Evolutionary conservation across 2,888 invertebrate genomes (phyloP), one percentile per base, ranked within the genome.

Genomic region (Cerceris ruficornis): DNA sequence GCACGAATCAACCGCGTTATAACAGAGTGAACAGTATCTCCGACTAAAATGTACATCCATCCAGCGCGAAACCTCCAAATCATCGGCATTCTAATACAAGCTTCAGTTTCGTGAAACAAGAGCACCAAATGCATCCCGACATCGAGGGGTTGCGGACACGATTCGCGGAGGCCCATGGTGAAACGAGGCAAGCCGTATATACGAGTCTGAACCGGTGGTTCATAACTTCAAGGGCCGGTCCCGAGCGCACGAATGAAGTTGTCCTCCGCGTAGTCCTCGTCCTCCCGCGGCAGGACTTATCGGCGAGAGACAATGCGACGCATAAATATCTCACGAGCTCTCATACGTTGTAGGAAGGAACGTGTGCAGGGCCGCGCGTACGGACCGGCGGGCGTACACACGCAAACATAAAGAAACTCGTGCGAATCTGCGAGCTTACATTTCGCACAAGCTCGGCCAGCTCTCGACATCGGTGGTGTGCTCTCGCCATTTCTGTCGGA

Each of bases 291-390:
- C 78, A 78, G 72, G 58, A 78, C 78, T 83, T 85, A 85, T 85
- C 84, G 85, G 85, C 49, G 71, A 62, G 70, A 85, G 90, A 92
- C 92, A 92, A 92, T 92, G 90, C 90, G 88, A 87, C 90, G 91
- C 92, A 92, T 92, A 92, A 92, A 92, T 92, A 92, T 92, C 88
- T 89, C 87, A 87, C 87, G 87, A 87, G 80, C 87, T 87, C 89
- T 89, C 90, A 87, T 90, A 88, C 62, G 61, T 71, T 72, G 58
- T 58, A 39, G 46, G 59, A 17, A 61, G 59, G 68, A 75, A 59
- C 65, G 59, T 57, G 75, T 43, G 64, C 68, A 0, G 28, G 28
- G 28, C 28, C 28, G 28, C 28, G 41, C 13, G 72, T 46, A 46
- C 13, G 9, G n/a, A 13, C 42, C 65, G 43, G n/a, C 72, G 57